Conservation (phyloP, 2,113 vertebrate genomes). For the Chascanopsetta lugubris region DNA sequence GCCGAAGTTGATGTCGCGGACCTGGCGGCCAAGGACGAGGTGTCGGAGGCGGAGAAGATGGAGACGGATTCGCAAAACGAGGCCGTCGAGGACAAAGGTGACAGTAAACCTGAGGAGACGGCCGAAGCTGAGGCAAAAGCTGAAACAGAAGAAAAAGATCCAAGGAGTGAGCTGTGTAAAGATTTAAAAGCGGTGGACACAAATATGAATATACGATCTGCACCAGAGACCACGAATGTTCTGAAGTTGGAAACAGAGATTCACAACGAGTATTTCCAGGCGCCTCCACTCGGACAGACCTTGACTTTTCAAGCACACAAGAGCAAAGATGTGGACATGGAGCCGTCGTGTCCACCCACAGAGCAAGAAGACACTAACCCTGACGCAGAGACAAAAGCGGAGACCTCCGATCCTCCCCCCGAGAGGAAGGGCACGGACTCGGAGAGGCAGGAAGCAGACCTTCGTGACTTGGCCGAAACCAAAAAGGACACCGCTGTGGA, state of each 20-base stretch:
- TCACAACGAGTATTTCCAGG: slow-evolving; percentile 76
- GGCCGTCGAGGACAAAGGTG: slow-evolving; percentile 6
- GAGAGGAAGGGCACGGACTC: slow-evolving; percentile 29
- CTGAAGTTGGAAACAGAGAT: slow-evolving; percentile 74
- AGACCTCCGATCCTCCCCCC: slow-evolving; percentile 12
- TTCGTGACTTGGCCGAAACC: slow-evolving; percentile 39
- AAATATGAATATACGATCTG: slow-evolving; percentile 52
- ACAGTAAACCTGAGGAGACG: slow-evolving; percentile 22
- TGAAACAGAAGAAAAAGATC: slow-evolving; percentile 19
- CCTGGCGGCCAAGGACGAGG: background rate
- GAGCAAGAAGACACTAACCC: slow-evolving; percentile 18
- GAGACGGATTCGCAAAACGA: slow-evolving; percentile 36
- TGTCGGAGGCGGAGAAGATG: slow-evolving; percentile 14
- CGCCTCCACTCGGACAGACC: slow-evolving; percentile 71
- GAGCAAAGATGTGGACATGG: slow-evolving; percentile 33
- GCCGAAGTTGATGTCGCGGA: slow-evolving; percentile 9
- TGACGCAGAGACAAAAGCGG: slow-evolving; percentile 15
- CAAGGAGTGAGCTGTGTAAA: background rate
- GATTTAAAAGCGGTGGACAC: slow-evolving; percentile 43
- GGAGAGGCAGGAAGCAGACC: slow-evolving; percentile 37
- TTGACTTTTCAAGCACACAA: slow-evolving; percentile 54
- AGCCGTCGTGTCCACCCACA: background rate
- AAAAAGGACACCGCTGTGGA: slow-evolving; percentile 61
- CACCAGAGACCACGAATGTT: slow-evolving; percentile 66
- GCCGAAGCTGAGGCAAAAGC: slow-evolving; percentile 19